These are phyloP conservation scores for Scyliorhinus canicula DNA, from an alignment of 2,797 vertebrate species.

Conservation along the genomic window DNA sequence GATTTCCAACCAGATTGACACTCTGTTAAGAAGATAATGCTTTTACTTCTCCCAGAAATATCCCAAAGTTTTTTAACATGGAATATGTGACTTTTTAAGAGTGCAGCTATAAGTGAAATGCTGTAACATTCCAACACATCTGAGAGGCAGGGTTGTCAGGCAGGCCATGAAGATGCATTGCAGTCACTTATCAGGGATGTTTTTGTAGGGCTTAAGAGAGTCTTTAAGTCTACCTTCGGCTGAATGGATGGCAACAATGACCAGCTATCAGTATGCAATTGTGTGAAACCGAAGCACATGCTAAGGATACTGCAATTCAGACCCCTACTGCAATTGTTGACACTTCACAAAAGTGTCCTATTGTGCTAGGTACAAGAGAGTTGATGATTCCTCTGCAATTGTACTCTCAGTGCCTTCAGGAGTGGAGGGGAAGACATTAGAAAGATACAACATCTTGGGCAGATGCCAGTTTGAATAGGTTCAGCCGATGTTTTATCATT, in stretches of 20 bases:
- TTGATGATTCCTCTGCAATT: not conserved
- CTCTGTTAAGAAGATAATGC: not conserved
- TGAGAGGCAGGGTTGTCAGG: not conserved
- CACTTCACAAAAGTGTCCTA: not conserved
- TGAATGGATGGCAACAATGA: not conserved
- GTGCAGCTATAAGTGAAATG: not conserved
- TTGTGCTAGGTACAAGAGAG: not conserved
- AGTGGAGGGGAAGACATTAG: not conserved
- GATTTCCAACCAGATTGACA: not conserved
- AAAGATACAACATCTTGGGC: not conserved
- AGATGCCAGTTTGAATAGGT: not conserved
- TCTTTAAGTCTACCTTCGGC: not conserved
- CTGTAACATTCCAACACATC: not conserved
- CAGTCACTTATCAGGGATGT: not conserved
- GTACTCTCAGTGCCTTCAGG: not conserved
- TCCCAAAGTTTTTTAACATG: not conserved
- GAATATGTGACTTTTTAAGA: not conserved
- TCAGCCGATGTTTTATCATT: not conserved
- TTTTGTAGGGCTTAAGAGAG: not conserved
- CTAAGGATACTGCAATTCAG: not conserved
- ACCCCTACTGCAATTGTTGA: not conserved
- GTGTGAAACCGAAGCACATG: not conserved
- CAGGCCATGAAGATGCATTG: not conserved
- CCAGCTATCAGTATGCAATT: not conserved
- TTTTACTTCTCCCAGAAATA: not conserved